phyloP scores from a whole-genome alignment of 2,888 invertebrate genomes.

The Amblyteles armatorius region DNA sequence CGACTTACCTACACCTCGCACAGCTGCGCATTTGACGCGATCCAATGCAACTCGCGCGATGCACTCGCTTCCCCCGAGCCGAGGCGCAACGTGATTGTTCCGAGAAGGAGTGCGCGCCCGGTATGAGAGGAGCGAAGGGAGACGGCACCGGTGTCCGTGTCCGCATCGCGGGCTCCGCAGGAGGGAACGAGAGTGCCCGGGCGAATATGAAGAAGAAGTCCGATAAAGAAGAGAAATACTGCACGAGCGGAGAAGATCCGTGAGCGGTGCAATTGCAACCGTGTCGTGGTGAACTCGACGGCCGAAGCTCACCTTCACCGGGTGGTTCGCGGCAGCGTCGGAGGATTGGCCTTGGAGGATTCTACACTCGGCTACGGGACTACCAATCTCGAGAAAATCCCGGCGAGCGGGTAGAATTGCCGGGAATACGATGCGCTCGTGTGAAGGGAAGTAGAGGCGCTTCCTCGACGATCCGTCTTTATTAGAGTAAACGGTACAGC shows the following conservation, averaged over 20 bases:
- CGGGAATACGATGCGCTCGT: slow-evolving; percentile 8
- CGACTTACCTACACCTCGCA: slow-evolving; percentile 67
- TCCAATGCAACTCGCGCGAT: slow-evolving; percentile 69
- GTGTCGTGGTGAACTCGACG: slow-evolving; percentile 70
- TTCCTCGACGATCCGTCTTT: slow-evolving; percentile 2
- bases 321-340: slow-evolving; percentile 59
- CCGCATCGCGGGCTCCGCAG: slow-evolving; percentile 55
- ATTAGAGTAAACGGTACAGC: slow-evolving; percentile 12
- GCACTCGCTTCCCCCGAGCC: slow-evolving; percentile 73
- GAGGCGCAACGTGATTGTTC: slow-evolving; percentile 77
- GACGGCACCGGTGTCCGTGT: slow-evolving; percentile 49
- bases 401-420: slow-evolving; percentile 5
- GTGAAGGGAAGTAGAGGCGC: slow-evolving; percentile 24
- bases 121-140: slow-evolving; percentile 57
- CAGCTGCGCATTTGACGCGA: slow-evolving; percentile 72
- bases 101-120: slow-evolving; percentile 70
- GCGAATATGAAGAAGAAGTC: slow-evolving; percentile 33
- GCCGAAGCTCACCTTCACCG: slow-evolving; percentile 69
- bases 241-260: slow-evolving; percentile 72
- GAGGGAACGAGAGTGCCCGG: slow-evolving; percentile 49
- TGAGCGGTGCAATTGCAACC: slow-evolving; percentile 77
- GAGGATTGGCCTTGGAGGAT: slow-evolving; percentile 69
- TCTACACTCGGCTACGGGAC: slow-evolving; percentile 28
- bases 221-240: slow-evolving; percentile 59
- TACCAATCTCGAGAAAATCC: slow-evolving; percentile 41